phyloP scores from a whole-genome alignment of 1,140 invertebrate species.

The Ctenoplectra terminalis region DNA sequence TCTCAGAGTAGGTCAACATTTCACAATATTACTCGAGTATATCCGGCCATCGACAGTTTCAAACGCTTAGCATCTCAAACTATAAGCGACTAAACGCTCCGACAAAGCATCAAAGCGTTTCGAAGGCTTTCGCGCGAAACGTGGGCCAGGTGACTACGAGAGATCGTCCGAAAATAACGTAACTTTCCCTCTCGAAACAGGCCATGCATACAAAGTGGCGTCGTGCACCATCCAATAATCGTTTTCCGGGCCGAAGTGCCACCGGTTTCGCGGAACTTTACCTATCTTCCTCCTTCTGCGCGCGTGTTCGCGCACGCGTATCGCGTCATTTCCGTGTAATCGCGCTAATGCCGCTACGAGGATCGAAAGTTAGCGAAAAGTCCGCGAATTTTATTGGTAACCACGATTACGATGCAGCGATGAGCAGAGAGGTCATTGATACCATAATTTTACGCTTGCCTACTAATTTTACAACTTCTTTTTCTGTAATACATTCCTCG shows the following conservation, averaged over 20 bases:
- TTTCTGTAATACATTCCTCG: too few relatives aligned
- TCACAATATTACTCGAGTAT: background rate
- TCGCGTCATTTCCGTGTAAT: slow-evolving; percentile 1
- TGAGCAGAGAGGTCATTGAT: too few relatives aligned
- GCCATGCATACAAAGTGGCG: slow-evolving; percentile 40
- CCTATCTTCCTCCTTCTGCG: background rate
- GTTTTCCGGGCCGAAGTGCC: slow-evolving; percentile 30
- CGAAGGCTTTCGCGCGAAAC: slow-evolving; percentile 11
- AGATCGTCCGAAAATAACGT: slow-evolving; percentile 33
- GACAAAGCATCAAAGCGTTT: slow-evolving; percentile 19
- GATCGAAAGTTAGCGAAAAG: background rate
- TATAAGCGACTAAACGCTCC: background rate
- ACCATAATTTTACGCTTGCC: too few relatives aligned
- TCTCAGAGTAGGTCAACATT: background rate
- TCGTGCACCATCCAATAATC: slow-evolving; percentile 31
- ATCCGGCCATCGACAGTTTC: too few relatives aligned
- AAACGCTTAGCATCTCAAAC: background rate
- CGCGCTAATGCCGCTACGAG: background rate
- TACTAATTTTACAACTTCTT: too few relatives aligned
- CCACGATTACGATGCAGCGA: too few relatives aligned
- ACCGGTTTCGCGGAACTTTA: slow-evolving; percentile 12
- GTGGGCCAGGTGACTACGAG: slow-evolving; percentile 26
- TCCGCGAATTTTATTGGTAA: background rate
- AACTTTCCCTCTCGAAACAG: slow-evolving; percentile 41
- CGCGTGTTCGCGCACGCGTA: background rate